Evolutionary conservation across 2,113 vertebrate species (phyloP).

Genomic region (Azemiops feae): DNA sequence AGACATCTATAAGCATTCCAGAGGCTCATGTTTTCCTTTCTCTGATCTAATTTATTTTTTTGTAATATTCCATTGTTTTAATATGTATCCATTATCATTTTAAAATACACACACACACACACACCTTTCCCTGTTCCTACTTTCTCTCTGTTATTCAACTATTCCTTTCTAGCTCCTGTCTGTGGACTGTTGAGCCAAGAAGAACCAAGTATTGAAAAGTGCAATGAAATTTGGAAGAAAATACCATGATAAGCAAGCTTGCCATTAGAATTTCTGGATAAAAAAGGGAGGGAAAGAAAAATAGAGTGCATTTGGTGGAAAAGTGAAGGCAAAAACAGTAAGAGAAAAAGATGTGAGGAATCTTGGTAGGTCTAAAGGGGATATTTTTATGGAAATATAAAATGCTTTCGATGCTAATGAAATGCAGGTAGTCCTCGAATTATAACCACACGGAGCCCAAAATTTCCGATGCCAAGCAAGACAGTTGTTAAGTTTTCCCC

Average conservation of each 20-base stretch:
- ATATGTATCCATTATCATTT: background rate
- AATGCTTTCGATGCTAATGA: background rate
- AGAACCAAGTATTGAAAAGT: background rate
- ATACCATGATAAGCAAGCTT: background rate
- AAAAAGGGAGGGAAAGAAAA: background rate
- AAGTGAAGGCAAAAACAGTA: background rate
- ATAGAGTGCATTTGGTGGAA: background rate
- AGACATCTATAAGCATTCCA: background rate
- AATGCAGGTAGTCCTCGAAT: background rate
- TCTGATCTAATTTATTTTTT: background rate
- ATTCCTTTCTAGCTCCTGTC: background rate
- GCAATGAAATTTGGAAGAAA: background rate
- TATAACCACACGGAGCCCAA: background rate
- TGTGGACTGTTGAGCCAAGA: background rate
- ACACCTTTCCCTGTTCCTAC: too few relatives aligned
- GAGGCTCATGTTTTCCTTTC: background rate
- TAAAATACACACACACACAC: background rate
- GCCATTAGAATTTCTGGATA: background rate
- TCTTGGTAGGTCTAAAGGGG: background rate
- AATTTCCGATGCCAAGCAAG: background rate
- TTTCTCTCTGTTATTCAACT: background rate
- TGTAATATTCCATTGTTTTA: background rate
- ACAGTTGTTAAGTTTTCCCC: background rate
- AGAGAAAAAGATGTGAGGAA: background rate
- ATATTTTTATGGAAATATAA: background rate